These are phyloP conservation scores for Latheticus oryzae DNA, from an alignment of 2,888 invertebrate genomes.

Conservation along the genomic window DNA sequence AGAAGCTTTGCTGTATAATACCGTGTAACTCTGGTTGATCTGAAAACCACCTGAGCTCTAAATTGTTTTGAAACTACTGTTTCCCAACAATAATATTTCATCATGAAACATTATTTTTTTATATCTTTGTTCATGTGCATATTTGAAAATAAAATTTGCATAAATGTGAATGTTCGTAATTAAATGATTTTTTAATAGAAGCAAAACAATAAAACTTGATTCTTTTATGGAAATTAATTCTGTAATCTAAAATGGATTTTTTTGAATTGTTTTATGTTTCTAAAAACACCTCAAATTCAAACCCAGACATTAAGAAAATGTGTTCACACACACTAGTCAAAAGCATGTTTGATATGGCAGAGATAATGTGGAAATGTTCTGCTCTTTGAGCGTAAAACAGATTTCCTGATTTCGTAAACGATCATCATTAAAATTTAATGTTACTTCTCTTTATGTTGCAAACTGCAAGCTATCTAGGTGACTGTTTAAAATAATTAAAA, in stretches of 20 bases:
- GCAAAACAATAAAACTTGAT: constrained; percentile 1
- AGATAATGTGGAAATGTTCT: constrained; percentile 24
- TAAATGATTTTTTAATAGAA: constrained; percentile 17
- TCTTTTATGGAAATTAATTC: constrained; percentile 1
- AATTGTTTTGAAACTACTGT: constrained; percentile 29
- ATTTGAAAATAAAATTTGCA: constrained; percentile 15
- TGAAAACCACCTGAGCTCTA: constrained; percentile 29
- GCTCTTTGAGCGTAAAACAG: constrained; percentile 25
- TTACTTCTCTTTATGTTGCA: constrained; percentile 8
- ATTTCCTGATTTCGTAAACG: constrained; percentile 32
- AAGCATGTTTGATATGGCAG: constrained; percentile 13
- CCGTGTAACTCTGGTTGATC: constrained; percentile 24
- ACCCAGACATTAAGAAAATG: too few species aligned
- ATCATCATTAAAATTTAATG: constrained; percentile 27
- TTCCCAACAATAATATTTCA: constrained; percentile 23
- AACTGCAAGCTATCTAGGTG: constrained; percentile 11
- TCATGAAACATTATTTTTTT: constrained; percentile 9
- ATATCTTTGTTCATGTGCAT: constrained; percentile 4
- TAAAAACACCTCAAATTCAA: too few species aligned
- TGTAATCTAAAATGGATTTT: too few species aligned
- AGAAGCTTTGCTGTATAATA: constrained; percentile 23
- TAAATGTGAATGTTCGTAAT: constrained; percentile 7
- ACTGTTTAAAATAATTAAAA: constrained; percentile 23
- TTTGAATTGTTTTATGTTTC: too few species aligned
- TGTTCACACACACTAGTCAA: constrained; percentile 8